Evolutionary conservation across 2,888 invertebrate genomes (phyloP), one percentile per base, ranked within the genome.

Genomic region (Koerneria pararmatus): DNA sequence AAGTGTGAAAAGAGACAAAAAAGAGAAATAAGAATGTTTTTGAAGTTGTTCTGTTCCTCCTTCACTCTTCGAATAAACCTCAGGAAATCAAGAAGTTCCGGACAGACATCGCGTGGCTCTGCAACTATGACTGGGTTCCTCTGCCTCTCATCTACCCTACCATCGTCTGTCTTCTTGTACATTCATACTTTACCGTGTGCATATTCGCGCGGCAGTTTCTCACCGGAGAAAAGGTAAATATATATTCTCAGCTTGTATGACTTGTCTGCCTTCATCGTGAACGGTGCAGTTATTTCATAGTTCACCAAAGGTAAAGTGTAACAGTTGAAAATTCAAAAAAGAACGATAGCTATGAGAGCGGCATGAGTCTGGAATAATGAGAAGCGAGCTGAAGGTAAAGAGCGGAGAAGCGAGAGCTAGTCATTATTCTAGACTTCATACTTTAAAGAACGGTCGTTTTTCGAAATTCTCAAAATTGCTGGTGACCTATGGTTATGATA

Each of bases 81-180:
- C 51, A 80, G 74, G 79, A 78, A 54, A 74, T 78, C 51, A 70
- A 69, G 51, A 71, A 75, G 60, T 80, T 80, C 57, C 75, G 80
- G 31, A 76, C 77, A 34, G 75, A 74, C 56, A 68, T 81, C 5
- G 77, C 78, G 15, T 74, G 74, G 71, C 68, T 80, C 31, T 79
- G 78, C 66, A 77, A 76, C 54, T 80, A 79, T 68, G 81, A 81
- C 62, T 81, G 82, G 81, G 73, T 80, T 6, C 81, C 81, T 2
- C 74, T 81, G 31, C 81, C 81, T 1, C 72, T 81, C 32, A 73
- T 78, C 41, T 81, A 81, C 67, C 80, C 81, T 2, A 80, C 82
- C 32, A 78, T 81, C 53, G 78, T 80, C 35, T 80, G 77, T 61
- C 62, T 81, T 3, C 46, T 65, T 34, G 65, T 65, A 0, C 67